Evolutionary conservation across 37 sponge, comb jelly and placozoan species (phyloP).

Genomic region (Geodia barretti): DNA sequence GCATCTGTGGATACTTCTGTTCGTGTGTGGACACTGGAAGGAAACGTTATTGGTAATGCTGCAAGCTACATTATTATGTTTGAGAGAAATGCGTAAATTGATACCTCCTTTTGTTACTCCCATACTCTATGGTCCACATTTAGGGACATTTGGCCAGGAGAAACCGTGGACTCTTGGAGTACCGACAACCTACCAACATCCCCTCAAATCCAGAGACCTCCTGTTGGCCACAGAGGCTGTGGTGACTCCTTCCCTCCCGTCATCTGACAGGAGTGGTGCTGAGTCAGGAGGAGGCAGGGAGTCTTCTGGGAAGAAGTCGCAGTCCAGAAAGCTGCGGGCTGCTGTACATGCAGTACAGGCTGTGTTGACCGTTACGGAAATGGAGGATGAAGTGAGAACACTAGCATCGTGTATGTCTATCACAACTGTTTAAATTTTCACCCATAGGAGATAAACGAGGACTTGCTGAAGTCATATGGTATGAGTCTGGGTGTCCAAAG

Average conservation of each 20-base stretch:
- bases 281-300: neutral
- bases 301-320: too few species aligned
- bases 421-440: too few species aligned
- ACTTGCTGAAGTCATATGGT: neutral
- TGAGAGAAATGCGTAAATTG: neutral
- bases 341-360: neutral
- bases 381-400: neutral
- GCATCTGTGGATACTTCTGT: slow-evolving; percentile 62
- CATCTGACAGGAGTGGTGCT: neutral
- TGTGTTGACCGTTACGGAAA: neutral
- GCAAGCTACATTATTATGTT: neutral
- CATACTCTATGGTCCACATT: neutral
- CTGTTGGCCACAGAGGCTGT: neutral
- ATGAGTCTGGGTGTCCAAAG: neutral
- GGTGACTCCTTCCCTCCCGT: neutral
- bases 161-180: slow-evolving; percentile 28
- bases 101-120: neutral
- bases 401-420: neutral
- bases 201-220: slow-evolving; percentile 25
- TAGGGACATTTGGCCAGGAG: slow-evolving; percentile 76
- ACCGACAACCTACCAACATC: slow-evolving; percentile 47
- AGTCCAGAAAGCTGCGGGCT: neutral
- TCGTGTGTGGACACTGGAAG: slow-evolving; percentile 70
- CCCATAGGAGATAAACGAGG: neutral
- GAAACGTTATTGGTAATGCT: slow-evolving; percentile 69